A percentile compares a stretch with the other conserved stretches of the same genome.
Evolutionary conservation across 2,113 vertebrate genomes (phyloP).

Genomic region (Alosa alosa): DNA sequence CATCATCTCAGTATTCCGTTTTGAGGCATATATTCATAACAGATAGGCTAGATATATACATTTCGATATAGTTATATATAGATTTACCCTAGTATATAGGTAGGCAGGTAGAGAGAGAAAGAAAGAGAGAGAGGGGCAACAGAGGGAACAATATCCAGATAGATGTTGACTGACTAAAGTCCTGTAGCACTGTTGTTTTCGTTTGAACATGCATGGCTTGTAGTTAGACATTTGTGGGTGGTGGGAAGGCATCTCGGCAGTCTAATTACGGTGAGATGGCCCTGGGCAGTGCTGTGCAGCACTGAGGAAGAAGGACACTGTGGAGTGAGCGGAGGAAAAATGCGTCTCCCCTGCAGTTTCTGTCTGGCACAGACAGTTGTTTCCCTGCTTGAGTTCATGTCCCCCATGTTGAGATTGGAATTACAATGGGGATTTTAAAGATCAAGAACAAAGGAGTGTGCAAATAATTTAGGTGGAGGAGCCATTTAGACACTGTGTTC

Average conservation of each 20-base stretch:
- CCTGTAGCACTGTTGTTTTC: slow-evolving; percentile 6
- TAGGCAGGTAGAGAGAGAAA: not conserved
- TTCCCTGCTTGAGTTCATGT: slow-evolving; percentile 9
- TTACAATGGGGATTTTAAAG: slow-evolving; percentile 18
- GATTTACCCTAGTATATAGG: too few relatives aligned
- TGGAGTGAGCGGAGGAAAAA: slow-evolving; percentile 26
- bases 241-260: slow-evolving; percentile 56
- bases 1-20: not conserved
- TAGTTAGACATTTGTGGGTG: slow-evolving; percentile 65
- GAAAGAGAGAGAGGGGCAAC: not conserved
- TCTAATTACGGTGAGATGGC: slow-evolving; percentile 61
- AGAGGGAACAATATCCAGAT: not conserved
- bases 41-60: not conserved
- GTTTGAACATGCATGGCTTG: slow-evolving; percentile 62
- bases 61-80: too few relatives aligned
- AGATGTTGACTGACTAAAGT: not conserved
- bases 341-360: slow-evolving; percentile 24
- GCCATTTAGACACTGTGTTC: not conserved
- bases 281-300: not conserved
- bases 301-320: slow-evolving; percentile 30
- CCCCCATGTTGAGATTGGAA: slow-evolving; percentile 15
- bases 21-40: not conserved
- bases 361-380: slow-evolving; percentile 21
- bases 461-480: not conserved
- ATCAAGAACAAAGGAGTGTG: slow-evolving; percentile 16